A percentile compares a stretch with the other conserved stretches of the same genome.
phyloP scores from a whole-genome alignment of 2,113 vertebrate species.

The Forbesichthys papilliferus region DNA sequence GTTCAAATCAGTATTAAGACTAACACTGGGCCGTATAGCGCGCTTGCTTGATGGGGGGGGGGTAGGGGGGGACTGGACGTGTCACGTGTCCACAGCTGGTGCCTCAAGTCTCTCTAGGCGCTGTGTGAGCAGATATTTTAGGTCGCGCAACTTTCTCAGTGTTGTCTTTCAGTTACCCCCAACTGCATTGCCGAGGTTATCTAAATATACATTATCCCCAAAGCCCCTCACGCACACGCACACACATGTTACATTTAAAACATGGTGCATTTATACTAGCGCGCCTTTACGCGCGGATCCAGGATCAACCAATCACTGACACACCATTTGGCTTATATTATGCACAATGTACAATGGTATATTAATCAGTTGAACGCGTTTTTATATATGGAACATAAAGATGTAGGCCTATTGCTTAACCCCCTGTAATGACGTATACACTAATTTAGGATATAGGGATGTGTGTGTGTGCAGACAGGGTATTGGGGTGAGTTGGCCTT shows the following conservation, averaged over 20 bases:
- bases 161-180: slow-evolving; percentile 74
- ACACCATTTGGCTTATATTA: neutral
- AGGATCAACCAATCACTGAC: neutral
- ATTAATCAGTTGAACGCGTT: neutral
- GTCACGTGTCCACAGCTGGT: slow-evolving; percentile 56
- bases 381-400: neutral
- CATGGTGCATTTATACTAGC: neutral
- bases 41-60: too few species aligned
- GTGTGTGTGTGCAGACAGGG: slow-evolving; percentile 7
- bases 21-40: too few species aligned
- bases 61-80: too few species aligned
- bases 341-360: neutral
- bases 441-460: neutral
- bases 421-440: neutral
- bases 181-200: slow-evolving; percentile 55
- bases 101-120: slow-evolving; percentile 54
- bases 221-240: slow-evolving; percentile 3
- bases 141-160: slow-evolving; percentile 69
- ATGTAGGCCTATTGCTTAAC: neutral
- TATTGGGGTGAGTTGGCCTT: slow-evolving; percentile 30
- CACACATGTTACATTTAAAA: slow-evolving; percentile 20
- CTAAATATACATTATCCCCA: slow-evolving; percentile 65
- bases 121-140: slow-evolving; percentile 72
- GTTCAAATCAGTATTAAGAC: too few species aligned
- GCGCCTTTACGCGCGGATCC: slow-evolving; percentile 1